Percentiles rank a stretch among this genome's conserved stretches.
phyloP scores from a whole-genome alignment of 2,797 vertebrate species.

The Gambelia wislizenii region DNA sequence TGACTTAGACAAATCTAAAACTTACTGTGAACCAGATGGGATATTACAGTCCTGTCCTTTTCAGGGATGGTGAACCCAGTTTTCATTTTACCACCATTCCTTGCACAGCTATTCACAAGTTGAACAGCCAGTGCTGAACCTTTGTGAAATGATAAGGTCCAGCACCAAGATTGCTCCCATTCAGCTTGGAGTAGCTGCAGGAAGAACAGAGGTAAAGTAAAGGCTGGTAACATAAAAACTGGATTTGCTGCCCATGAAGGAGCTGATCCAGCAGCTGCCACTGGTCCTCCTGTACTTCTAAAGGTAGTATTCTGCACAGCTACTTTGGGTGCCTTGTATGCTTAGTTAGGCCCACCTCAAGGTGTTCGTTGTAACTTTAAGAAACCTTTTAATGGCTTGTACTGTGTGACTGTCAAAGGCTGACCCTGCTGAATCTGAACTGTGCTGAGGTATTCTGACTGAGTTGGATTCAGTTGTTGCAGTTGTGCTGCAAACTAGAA shows the following conservation, averaged over 20 bases:
- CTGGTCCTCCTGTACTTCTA: neutral
- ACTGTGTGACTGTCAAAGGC: neutral
- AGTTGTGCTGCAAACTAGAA: neutral
- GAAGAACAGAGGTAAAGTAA: too few species aligned
- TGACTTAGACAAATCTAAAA: neutral
- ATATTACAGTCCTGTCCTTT: too few species aligned
- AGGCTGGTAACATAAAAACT: too few species aligned
- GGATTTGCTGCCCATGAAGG: too few species aligned
- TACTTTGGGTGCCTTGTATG: neutral
- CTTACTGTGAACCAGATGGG: neutral
- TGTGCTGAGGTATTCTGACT: neutral
- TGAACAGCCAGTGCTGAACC: too few species aligned
- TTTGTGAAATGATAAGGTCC: too few species aligned
- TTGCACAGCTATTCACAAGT: too few species aligned
- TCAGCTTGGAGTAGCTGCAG: too few species aligned
- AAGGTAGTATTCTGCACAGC: neutral
- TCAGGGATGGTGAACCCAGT: too few species aligned
- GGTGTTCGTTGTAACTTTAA: neutral
- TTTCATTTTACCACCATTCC: too few species aligned
- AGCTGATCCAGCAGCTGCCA: too few species aligned
- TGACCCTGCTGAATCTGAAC: neutral
- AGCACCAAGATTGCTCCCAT: too few species aligned
- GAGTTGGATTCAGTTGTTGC: neutral
- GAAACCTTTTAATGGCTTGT: neutral
- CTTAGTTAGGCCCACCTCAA: neutral